Percentiles rank a stretch among this genome's conserved stretches.
These are phyloP conservation scores for Cyprinus carpio DNA, from an alignment of 2,113 vertebrate genomes.

Conservation along the genomic window DNA sequence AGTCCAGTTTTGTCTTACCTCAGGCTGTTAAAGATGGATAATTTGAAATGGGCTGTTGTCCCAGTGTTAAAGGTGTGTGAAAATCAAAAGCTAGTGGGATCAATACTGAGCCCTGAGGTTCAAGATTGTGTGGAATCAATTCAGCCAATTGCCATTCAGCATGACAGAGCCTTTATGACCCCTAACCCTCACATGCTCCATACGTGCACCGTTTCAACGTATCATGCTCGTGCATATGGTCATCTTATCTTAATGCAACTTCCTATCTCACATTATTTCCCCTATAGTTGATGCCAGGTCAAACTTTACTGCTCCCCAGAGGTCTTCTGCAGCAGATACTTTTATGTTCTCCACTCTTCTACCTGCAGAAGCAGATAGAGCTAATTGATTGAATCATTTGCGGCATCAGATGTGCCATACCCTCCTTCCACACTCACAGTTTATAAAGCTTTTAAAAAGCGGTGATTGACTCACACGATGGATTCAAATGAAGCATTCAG, in stretches of 20 bases:
- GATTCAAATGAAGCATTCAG: slow-evolving; percentile 50
- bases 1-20: slow-evolving; percentile 20
- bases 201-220: slow-evolving; percentile 9
- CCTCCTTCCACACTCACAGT: slow-evolving; percentile 67
- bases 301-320: slow-evolving; percentile 31
- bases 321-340: neutral
- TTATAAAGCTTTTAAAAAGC: slow-evolving; percentile 64
- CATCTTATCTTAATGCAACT: slow-evolving; percentile 38
- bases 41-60: slow-evolving; percentile 44
- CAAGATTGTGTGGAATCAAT: slow-evolving; percentile 49
- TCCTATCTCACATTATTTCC: slow-evolving; percentile 16
- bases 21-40: slow-evolving; percentile 28
- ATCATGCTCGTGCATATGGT: slow-evolving; percentile 23
- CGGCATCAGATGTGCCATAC: slow-evolving; percentile 61
- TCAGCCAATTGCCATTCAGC: slow-evolving; percentile 44
- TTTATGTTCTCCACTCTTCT: slow-evolving; percentile 31
- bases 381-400: slow-evolving; percentile 72
- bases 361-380: slow-evolving; percentile 61
- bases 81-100: slow-evolving; percentile 51
- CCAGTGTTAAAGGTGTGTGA: slow-evolving; percentile 32
- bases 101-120: slow-evolving; percentile 42
- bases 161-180: slow-evolving; percentile 39
- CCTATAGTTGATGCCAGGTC: slow-evolving; percentile 10
- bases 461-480: slow-evolving; percentile 58
- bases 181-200: slow-evolving; percentile 15